phyloP scores from a whole-genome alignment of 2,888 invertebrate genomes.

The Drosophila prostipennis region DNA sequence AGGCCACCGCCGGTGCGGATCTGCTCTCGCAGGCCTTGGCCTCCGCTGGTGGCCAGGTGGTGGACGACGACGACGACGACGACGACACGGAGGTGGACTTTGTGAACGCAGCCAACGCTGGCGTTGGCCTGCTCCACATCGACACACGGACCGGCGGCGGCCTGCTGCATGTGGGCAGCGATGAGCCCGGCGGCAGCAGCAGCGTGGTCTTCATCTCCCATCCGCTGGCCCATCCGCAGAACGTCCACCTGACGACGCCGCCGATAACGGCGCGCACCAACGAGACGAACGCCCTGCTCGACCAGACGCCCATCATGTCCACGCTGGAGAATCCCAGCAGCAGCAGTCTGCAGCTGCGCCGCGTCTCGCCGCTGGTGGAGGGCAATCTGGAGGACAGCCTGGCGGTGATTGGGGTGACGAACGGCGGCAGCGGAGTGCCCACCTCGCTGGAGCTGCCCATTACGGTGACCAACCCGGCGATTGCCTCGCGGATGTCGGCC shows the following conservation, averaged over 20 bases:
- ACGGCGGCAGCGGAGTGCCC: constrained; percentile 85
- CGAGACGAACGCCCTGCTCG: constrained; percentile 90
- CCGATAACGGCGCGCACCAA: constrained; percentile 85
- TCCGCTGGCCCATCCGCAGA: constrained; percentile 36
- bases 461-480: constrained; percentile 90
- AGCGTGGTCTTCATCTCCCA: constrained; percentile 68
- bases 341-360: constrained; percentile 34
- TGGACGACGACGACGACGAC: constrained; percentile 73
- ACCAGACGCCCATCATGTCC: constrained; percentile 93
- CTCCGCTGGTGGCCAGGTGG: constrained; percentile 84
- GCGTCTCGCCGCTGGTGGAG: constrained; percentile 46
- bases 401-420: constrained; percentile 86
- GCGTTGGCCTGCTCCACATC: constrained; percentile 57
- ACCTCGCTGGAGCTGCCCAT: constrained; percentile 90
- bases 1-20: constrained; percentile 83
- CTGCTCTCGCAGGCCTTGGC: constrained; percentile 91
- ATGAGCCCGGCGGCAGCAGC: constrained; percentile 7
- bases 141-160: constrained; percentile 38
- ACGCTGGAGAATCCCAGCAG: constrained; percentile 88
- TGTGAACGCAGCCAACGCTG: constrained; percentile 46
- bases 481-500: constrained; percentile 85
- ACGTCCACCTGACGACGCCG: constrained; percentile 73
- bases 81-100: constrained; percentile 57
- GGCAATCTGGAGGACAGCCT: constrained; percentile 85
- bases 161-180: neutral